These are phyloP conservation scores for Camponotus vicinus DNA, from an alignment of 1,140 invertebrate species.

Conservation along the genomic window DNA sequence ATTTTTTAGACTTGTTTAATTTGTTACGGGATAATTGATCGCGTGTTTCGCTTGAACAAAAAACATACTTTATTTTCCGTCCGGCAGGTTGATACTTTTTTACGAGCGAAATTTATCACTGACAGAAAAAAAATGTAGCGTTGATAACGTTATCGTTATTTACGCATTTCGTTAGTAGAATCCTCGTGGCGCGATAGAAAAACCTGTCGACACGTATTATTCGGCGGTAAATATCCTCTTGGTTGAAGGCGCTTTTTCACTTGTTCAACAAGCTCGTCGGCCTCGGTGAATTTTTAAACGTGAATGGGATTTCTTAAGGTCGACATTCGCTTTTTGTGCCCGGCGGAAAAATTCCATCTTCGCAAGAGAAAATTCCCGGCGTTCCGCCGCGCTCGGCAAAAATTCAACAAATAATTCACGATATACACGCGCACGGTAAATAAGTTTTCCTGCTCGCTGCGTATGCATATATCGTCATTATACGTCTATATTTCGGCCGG, in stretches of 20 bases:
- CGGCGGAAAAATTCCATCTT: conserved; percentile 55
- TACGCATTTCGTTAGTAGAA: conserved; percentile 18
- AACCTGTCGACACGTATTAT: neutral
- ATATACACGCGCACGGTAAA: conserved; percentile 48
- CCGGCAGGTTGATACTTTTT: conserved; percentile 21
- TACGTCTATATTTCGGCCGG: conserved; percentile 9
- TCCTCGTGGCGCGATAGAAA: neutral
- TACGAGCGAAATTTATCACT: conserved; percentile 11
- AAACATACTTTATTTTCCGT: neutral
- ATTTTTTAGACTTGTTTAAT: neutral
- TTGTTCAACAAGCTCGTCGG: conserved; percentile 54
- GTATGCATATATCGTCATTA: conserved; percentile 54
- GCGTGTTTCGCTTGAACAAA: neutral
- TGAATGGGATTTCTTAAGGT: conserved; percentile 59
- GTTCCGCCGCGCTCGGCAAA: conserved; percentile 50
- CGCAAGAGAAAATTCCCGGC: conserved; percentile 37
- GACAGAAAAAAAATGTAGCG: conserved; percentile 11
- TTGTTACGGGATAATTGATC: neutral
- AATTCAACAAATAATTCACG: conserved; percentile 59
- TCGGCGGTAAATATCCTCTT: conserved; percentile 39
- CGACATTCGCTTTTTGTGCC: conserved; percentile 46
- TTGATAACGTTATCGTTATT: conserved; percentile 49
- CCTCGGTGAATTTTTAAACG: conserved; percentile 57
- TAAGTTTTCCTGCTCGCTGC: conserved; percentile 50
- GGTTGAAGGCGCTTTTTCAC: conserved; percentile 48